Percentiles rank a stretch among this genome's conserved stretches.
Evolutionary conservation across 2,113 vertebrate species (phyloP).

Genomic region (Eupsittula cactorum): DNA sequence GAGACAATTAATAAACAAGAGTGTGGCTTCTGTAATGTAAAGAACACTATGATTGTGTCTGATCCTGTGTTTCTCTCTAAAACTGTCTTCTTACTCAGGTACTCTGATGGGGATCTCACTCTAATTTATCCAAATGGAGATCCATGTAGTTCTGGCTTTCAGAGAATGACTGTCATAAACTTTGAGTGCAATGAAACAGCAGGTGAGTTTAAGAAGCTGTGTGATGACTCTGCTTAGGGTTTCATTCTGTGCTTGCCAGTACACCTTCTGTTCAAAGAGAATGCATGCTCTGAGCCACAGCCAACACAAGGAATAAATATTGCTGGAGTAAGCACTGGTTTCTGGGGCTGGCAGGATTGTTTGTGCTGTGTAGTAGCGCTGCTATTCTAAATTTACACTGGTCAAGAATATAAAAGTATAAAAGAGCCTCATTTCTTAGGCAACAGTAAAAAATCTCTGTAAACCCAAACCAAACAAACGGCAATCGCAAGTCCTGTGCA

Average conservation of each 20-base stretch:
- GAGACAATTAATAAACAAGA: not conserved
- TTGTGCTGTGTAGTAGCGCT: not conserved
- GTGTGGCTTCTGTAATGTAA: not conserved
- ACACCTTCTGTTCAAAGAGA: not conserved
- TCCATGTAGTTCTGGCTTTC: constrained; percentile 88
- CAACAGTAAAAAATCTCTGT: not conserved
- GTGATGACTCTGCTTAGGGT: not conserved
- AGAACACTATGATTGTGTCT: not conserved
- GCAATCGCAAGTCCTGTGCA: rapidly evolving
- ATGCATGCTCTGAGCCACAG: not conserved
- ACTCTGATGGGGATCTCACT: constrained; percentile 94
- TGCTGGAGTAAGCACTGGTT: not conserved
- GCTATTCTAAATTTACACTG: not conserved
- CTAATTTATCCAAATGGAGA: constrained; percentile 86
- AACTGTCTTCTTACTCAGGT: constrained; percentile 72
- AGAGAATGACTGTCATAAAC: constrained; percentile 95
- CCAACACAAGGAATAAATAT: not conserved
- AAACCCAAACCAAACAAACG: not conserved
- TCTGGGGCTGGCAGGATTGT: not conserved
- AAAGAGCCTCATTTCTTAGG: not conserved
- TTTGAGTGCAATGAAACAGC: constrained; percentile 89
- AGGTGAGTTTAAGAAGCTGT: constrained; percentile 74
- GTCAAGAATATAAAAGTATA: not conserved
- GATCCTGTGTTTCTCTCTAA: not conserved
- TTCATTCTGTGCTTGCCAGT: not conserved